phyloP scores from a whole-genome alignment of 1,140 invertebrate genomes.

The Panagrolaimus sp. region DNA sequence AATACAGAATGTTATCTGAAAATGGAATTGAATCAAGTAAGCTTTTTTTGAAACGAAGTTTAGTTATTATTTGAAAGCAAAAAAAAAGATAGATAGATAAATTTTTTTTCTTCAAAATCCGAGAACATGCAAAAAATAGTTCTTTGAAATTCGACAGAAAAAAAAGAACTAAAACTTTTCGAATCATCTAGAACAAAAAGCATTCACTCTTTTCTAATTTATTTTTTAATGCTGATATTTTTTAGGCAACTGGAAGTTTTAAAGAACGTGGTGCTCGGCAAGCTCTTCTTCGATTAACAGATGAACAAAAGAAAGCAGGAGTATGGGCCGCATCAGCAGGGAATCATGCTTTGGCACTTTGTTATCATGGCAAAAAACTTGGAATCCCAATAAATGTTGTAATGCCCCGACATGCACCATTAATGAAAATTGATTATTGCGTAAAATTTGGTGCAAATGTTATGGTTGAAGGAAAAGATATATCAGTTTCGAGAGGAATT shows the following conservation, averaged over 20 bases:
- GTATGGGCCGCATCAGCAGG: slow-evolving; percentile 85
- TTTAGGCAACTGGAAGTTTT: slow-evolving; percentile 84
- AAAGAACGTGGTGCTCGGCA: slow-evolving; percentile 85
- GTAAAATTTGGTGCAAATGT: slow-evolving; percentile 74
- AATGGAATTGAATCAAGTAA: slow-evolving; percentile 8
- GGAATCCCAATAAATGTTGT: slow-evolving; percentile 79
- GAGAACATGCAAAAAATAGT: no score
- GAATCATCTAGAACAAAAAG: no score
- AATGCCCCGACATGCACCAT: slow-evolving; percentile 79
- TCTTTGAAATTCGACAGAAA: no score
- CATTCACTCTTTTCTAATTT: no score
- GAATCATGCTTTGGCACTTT: slow-evolving; percentile 79
- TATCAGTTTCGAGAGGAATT: slow-evolving; percentile 13
- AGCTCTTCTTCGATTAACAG: slow-evolving; percentile 70
- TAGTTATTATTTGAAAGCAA: no score
- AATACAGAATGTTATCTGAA: neutral
- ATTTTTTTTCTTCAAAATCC: no score
- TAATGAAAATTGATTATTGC: slow-evolving; percentile 85
- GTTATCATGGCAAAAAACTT: slow-evolving; percentile 75
- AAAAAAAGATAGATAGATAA: no score
- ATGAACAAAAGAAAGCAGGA: slow-evolving; percentile 69
- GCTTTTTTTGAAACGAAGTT: no score
- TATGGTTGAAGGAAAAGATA: slow-evolving; percentile 67
- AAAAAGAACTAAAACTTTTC: no score
- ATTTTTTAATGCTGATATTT: slow-evolving; percentile 59